Percentiles rank a stretch among this genome's conserved stretches.
phyloP scores from a whole-genome alignment of 2,888 invertebrate genomes.

The Torymus aiolomorphi region DNA sequence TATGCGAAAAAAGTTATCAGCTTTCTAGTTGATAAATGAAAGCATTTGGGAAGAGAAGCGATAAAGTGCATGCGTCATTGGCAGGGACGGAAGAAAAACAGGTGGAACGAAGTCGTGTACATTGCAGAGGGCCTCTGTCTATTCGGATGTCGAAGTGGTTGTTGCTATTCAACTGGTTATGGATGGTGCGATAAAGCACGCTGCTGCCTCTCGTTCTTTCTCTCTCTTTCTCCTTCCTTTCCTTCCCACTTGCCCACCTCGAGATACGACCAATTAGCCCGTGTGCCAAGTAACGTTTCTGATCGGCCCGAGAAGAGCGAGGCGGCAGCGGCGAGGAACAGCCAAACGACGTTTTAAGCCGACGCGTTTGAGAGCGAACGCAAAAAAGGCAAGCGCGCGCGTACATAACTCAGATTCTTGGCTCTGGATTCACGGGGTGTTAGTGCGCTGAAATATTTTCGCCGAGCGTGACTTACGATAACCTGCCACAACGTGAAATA shows the following conservation, averaged over 20 bases:
- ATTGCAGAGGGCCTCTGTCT: constrained; percentile 14
- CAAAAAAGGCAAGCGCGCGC: constrained; percentile 38
- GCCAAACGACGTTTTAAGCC: constrained; percentile 66
- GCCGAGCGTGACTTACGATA: constrained; percentile 55
- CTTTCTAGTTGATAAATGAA: constrained; percentile 26
- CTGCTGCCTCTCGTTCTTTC: constrained; percentile 56
- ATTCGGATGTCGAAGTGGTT: constrained; percentile 39
- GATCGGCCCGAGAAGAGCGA: constrained; percentile 54
- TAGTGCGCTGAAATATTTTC: constrained; percentile 56
- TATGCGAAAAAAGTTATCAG: constrained; percentile 36
- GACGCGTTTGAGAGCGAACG: constrained; percentile 10
- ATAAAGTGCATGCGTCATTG: constrained; percentile 29
- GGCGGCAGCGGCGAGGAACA: neutral
- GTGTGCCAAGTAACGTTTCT: constrained; percentile 69
- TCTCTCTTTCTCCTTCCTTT: neutral
- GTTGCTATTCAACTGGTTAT: constrained; percentile 66
- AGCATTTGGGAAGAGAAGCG: constrained; percentile 11
- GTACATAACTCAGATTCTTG: constrained; percentile 57
- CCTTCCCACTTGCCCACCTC: constrained; percentile 59
- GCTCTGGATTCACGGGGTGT: constrained; percentile 56
- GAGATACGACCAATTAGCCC: constrained; percentile 72
- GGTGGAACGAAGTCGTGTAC: constrained; percentile 28
- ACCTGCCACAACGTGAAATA: constrained; percentile 55
- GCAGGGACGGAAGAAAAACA: constrained; percentile 25
- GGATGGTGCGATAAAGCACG: constrained; percentile 70